A percentile compares a stretch with the other conserved stretches of the same genome.
phyloP scores from a whole-genome alignment of 1,140 invertebrate genomes.

The Hesperophylax magnus region DNA sequence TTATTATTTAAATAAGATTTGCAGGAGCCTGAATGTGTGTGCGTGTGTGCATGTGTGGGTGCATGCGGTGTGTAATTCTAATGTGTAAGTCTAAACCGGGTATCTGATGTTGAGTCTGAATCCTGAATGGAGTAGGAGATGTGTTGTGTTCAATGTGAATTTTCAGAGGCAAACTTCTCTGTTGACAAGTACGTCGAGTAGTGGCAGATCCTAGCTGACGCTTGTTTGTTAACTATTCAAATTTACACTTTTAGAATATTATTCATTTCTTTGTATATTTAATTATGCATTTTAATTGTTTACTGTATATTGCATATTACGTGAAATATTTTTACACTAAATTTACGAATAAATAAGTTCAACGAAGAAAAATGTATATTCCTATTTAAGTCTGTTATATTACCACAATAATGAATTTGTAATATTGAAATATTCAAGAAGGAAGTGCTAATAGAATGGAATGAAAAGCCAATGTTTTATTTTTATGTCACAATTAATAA shows the following conservation, averaged over 20 bases:
- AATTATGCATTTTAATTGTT: constrained; percentile 37
- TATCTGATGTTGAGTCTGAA: no score
- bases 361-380: constrained; percentile 37
- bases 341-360: constrained; percentile 40
- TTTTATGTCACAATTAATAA: constrained; percentile 8
- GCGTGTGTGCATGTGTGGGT: background rate
- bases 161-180: constrained; percentile 39
- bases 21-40: constrained; percentile 1
- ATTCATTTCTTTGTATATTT: constrained; percentile 18
- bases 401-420: background rate
- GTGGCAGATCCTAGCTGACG: background rate
- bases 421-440: background rate
- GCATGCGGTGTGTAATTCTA: no score
- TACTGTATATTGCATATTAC: constrained; percentile 10
- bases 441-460: background rate
- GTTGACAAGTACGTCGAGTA: background rate
- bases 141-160: constrained; percentile 40
- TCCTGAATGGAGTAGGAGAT: background rate
- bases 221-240: background rate
- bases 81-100: no score
- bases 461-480: background rate
- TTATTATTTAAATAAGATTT: constrained; percentile 50
- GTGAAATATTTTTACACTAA: constrained; percentile 38
- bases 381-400: constrained; percentile 33
- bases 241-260: constrained; percentile 41